These are phyloP conservation scores for Nudaria mundana DNA, from an alignment of 2,888 invertebrate species.

Conservation along the genomic window DNA sequence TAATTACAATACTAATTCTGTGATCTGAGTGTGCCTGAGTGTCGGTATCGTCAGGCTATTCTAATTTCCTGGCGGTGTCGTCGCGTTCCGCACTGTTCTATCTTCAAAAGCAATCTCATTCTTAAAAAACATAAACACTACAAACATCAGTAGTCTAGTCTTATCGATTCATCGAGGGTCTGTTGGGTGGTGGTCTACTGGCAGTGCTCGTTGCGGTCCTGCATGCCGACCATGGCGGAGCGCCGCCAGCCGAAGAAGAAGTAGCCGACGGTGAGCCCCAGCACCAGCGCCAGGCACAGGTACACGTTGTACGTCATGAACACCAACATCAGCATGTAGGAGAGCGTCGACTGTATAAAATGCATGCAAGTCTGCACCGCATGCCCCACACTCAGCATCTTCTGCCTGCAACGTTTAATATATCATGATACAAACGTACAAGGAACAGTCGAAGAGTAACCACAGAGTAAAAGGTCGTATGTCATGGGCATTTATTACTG, in stretches of 20 bases:
- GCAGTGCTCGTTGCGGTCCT: constrained; percentile 95
- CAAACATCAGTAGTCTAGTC: too few species aligned
- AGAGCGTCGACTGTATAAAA: constrained; percentile 92
- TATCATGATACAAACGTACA: too few species aligned
- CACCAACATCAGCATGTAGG: constrained; percentile 96
- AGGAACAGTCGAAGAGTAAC: too few species aligned
- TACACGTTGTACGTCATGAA: constrained; percentile 99
- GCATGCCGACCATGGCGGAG: constrained; percentile 86
- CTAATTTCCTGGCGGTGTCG: too few species aligned
- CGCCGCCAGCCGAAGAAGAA: constrained; percentile 98
- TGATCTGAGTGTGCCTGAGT: background rate
- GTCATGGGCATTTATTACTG: too few species aligned
- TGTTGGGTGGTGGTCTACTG: constrained; percentile 83
- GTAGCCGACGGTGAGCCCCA: constrained; percentile 95
- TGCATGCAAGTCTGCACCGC: constrained; percentile 92
- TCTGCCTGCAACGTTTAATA: constrained; percentile 3
- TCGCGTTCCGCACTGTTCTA: too few species aligned
- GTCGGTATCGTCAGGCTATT: too few species aligned
- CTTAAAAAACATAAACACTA: too few species aligned
- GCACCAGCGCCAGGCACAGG: constrained; percentile 93
- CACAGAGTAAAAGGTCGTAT: too few species aligned
- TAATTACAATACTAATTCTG: background rate
- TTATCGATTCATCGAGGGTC: too few species aligned
- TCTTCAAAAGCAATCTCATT: too few species aligned
- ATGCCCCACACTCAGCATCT: constrained; percentile 84